Percentiles rank a stretch among this genome's conserved stretches.
These are phyloP conservation scores for Euzetes globulus DNA, from an alignment of 2,888 invertebrate species.

Conservation along the genomic window DNA sequence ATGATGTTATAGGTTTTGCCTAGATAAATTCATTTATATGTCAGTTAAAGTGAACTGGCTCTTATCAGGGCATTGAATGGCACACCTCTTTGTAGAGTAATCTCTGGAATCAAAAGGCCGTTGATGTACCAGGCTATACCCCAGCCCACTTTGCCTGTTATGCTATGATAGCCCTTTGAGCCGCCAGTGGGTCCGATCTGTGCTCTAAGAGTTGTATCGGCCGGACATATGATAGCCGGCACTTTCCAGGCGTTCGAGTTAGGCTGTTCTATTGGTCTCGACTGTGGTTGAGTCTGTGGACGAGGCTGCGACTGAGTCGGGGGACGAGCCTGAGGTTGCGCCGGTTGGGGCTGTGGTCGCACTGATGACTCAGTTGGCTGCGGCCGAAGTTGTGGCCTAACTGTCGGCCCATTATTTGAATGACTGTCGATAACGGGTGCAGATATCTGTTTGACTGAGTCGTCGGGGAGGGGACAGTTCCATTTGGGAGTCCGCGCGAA, in stretches of 20 bases:
- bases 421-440: neutral
- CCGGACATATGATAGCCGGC: conserved; percentile 80
- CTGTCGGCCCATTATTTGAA: neutral
- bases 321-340: no score
- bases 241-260: conserved; percentile 62
- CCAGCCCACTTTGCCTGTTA: conserved; percentile 79
- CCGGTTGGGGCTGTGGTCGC: neutral
- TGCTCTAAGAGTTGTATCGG: conserved; percentile 82
- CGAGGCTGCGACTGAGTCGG: neutral
- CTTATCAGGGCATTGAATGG: no score
- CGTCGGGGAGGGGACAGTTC: conserved; percentile 80
- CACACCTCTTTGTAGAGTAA: conserved; percentile 77
- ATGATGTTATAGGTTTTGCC: conserved; percentile 59
- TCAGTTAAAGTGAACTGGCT: no score
- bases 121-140: conserved; percentile 90
- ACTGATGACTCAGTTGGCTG: neutral
- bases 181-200: conserved; percentile 91
- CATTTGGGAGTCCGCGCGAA: conserved; percentile 79
- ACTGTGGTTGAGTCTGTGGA: neutral
- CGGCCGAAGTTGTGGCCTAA: neutral
- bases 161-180: conserved; percentile 72
- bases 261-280: conserved; percentile 49
- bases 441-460: conserved; percentile 28
- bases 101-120: conserved; percentile 77
- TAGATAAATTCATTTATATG: neutral